Percentiles rank a stretch among this genome's conserved stretches.
Evolutionary conservation across 92 coral and sea anemone genomes (phyloP).

Genomic region (Epizoanthus fatuus): DNA sequence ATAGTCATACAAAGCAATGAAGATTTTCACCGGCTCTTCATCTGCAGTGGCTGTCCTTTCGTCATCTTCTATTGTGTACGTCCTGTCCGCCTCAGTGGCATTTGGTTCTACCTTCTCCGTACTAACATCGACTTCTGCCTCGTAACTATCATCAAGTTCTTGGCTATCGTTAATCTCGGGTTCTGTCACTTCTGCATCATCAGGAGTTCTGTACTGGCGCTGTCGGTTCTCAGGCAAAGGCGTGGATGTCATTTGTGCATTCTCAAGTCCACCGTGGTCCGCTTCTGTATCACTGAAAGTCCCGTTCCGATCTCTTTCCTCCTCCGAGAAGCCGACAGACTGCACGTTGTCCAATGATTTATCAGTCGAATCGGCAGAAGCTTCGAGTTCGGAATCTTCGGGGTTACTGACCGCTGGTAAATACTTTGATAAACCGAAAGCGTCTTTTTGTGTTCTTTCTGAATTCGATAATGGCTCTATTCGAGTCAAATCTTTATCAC

Average conservation of each 20-base stretch:
- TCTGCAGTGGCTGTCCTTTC: conserved; percentile 46
- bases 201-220: background rate
- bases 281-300: conserved; percentile 85
- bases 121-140: background rate
- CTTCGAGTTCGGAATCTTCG: conserved; percentile 2
- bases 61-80: conserved; percentile 57
- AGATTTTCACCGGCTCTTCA: conserved; percentile 75
- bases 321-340: background rate
- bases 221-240: conserved; percentile 55
- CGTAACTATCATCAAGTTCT: conserved; percentile 21
- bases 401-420: conserved; percentile 21
- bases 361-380: background rate
- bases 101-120: conserved; percentile 23
- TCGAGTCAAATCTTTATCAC: conserved; percentile 6
- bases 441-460: conserved; percentile 14
- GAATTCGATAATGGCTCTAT: conserved; percentile 37
- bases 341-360: background rate
- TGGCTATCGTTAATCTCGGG: conserved; percentile 8
- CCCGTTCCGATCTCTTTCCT: conserved; percentile 21
- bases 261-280: conserved; percentile 59
- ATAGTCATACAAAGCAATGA: conserved; percentile 93
- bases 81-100: conserved; percentile 39
- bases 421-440: conserved; percentile 49
- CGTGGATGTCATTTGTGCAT: conserved; percentile 64
- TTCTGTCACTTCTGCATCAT: conserved; percentile 15